These are phyloP conservation scores for Xanthia icteritia DNA, from an alignment of 2,888 invertebrate genomes.

Conservation along the genomic window DNA sequence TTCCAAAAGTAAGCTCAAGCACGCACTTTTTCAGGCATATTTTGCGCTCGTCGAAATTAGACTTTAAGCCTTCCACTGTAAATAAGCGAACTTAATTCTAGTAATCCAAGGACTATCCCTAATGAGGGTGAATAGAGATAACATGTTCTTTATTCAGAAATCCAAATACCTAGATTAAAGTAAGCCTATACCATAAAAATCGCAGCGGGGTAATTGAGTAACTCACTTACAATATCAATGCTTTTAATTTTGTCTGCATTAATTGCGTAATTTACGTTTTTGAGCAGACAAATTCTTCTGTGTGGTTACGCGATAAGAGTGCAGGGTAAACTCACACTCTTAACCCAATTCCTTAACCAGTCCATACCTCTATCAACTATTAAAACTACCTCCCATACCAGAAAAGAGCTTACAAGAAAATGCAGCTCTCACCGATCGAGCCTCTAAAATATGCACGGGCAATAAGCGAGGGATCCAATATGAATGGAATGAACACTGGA, in stretches of 20 bases:
- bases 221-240: no score
- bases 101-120: neutral
- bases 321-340: neutral
- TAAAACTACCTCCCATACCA: neutral
- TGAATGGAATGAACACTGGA: constrained; percentile 60
- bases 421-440: constrained; percentile 53
- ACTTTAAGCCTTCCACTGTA: no score
- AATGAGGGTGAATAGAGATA: no score
- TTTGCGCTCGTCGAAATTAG: neutral
- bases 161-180: no score
- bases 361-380: neutral
- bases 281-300: no score
- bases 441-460: constrained; percentile 69
- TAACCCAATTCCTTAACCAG: neutral
- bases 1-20: neutral
- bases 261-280: no score
- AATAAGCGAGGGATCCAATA: constrained; percentile 70
- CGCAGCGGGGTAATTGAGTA: no score
- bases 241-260: no score
- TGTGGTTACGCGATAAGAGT: neutral
- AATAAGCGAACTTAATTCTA: neutral
- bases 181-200: no score
- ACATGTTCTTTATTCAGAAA: no score
- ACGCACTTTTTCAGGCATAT: no score
- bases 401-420: constrained; percentile 38